phyloP scores from a whole-genome alignment of 1,140 invertebrate species.

The Aporrectodea caliginosa region DNA sequence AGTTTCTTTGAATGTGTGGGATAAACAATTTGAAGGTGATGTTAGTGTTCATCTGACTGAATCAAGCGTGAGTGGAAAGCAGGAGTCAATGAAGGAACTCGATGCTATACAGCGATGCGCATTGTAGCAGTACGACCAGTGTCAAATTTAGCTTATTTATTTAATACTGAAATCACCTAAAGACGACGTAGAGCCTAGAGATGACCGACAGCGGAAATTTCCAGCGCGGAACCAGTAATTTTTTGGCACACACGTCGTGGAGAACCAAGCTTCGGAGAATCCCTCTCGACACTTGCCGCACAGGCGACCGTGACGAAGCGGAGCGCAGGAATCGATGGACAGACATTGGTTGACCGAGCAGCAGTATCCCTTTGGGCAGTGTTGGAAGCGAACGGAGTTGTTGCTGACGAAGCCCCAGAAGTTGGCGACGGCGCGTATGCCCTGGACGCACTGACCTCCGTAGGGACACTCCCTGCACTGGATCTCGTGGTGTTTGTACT shows the following conservation, averaged over 20 bases:
- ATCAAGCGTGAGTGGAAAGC: no score
- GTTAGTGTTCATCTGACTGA: no score
- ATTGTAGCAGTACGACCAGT: no score
- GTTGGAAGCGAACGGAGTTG: constrained; percentile 9
- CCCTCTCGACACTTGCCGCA: constrained; percentile 18
- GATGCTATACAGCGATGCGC: no score
- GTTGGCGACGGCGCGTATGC: constrained; percentile 13
- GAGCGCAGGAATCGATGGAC: constrained; percentile 17
- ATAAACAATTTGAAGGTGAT: no score
- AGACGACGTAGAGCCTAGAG: no score
- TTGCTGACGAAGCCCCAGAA: constrained; percentile 25
- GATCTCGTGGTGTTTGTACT: constrained; percentile 28
- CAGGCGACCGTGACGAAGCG: constrained; percentile 16
- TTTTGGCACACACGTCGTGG: constrained; percentile 15
- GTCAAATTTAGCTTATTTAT: no score
- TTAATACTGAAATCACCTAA: no score
- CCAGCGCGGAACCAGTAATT: constrained; percentile 10
- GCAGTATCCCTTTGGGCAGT: constrained; percentile 27
- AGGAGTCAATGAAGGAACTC: no score
- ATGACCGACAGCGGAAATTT: background rate
- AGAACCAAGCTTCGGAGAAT: constrained; percentile 24
- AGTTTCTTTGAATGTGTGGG: no score
- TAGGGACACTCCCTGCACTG: constrained; percentile 28
- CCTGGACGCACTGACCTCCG: constrained; percentile 28
- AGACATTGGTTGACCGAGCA: background rate